Evolutionary conservation across 2,797 vertebrate species (phyloP).

Genomic region (Semaprochilodus insignis): DNA sequence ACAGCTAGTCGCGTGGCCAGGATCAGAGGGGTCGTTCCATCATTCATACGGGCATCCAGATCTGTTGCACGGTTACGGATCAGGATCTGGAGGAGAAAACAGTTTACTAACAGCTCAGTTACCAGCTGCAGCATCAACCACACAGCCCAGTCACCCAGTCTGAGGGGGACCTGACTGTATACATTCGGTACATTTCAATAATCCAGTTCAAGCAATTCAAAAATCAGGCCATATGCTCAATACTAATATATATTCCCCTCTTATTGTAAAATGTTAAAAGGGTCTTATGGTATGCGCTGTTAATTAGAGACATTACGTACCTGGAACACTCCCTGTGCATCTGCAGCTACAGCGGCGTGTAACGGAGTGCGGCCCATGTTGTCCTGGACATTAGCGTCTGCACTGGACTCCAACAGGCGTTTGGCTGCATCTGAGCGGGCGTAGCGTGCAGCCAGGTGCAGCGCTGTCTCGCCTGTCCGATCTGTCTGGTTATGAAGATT

Average conservation of each 20-base stretch:
- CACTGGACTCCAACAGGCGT: constrained; percentile 93
- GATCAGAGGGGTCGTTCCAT: constrained; percentile 95
- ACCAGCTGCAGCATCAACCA: not conserved
- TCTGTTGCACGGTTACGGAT: constrained; percentile 97
- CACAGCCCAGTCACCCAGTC: too few species aligned
- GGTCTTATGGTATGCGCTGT: constrained; percentile 40
- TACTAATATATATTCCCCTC: too few species aligned
- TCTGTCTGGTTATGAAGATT: constrained; percentile 96
- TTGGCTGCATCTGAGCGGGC: constrained; percentile 96
- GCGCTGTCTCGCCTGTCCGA: constrained; percentile 93
- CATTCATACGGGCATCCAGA: constrained; percentile 94
- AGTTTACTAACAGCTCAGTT: not conserved
- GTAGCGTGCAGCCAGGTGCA: constrained; percentile 94
- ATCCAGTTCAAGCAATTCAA: too few species aligned
- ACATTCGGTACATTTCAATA: too few species aligned
- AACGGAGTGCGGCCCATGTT: constrained; percentile 95
- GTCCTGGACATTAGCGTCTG: constrained; percentile 94
- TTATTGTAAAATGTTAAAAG: too few species aligned
- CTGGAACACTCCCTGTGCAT: constrained; percentile 97
- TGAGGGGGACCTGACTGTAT: too few species aligned
- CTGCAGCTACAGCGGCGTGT: constrained; percentile 91
- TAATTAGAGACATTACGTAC: constrained; percentile 63
- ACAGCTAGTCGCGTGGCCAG: constrained; percentile 93
- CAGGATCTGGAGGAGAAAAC: constrained; percentile 82
- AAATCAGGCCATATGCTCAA: too few species aligned